Base-by-base conservation (phyloP, 2,888 invertebrate species). In the Neria commutata region DNA sequence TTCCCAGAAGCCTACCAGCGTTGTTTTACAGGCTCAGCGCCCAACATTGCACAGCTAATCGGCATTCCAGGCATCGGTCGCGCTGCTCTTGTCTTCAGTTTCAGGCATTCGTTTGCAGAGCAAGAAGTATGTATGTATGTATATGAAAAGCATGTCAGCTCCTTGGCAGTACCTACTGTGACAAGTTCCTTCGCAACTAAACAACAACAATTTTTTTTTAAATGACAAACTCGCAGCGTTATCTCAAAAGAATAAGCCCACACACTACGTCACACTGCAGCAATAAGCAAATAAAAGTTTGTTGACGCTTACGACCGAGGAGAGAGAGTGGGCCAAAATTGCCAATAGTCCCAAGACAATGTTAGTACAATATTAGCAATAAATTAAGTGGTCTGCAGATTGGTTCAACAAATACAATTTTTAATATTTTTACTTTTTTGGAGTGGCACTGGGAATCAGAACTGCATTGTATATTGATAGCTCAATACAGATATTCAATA, bases 201-300 rank as follows among this genome's bases (percentile, higher is more conserved):
- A 11, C 11, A 29, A 29, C 6, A 6, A 29, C 29, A 29, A 29
- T 8, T 29, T 29, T 29, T 37, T 14, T 37, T 37, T 14, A 37
- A 37, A 37, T 14, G 11, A 37, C 11, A 4, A 37, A 37, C n/a
- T 8, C n/a, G 11, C 16, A n/a, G 11, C 6, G 37, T 37, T 37
- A 37, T 37, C 37, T 37, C 4, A 4, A 6, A 42, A 49, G 21
- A 24, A 40, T 19, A 46, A 52, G 17, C 57, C 57, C 16, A 57
- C n/a, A n/a, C n/a, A n/a, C n/a, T n/a, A n/a, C n/a, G n/a, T n/a
- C n/a, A n/a, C 57, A 33, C 16, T n/a, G 47, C 46, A 57, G 25
- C 57, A 57, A 26, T 57, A 52, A 57, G 47, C 57, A 46, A 57
- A 52, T 51, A 51, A 57, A 49, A 57, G 57, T 57, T 51, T 34